Evolutionary conservation across 2,113 vertebrate genomes (phyloP), one percentile per base, ranked within the genome.

Genomic region (Columba livia): DNA sequence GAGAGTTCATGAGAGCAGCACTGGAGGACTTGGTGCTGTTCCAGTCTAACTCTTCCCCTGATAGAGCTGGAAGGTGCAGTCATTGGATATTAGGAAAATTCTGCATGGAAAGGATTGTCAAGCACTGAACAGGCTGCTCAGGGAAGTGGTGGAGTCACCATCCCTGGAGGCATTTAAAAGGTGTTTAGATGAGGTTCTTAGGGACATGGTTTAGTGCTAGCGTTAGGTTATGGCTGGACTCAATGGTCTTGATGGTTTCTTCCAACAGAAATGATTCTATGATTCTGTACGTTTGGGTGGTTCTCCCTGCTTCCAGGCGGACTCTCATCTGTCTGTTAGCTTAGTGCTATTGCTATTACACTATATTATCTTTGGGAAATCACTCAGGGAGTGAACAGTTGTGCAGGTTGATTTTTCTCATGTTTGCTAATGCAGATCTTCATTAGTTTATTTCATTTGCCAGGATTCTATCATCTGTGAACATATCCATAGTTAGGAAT

Each of bases 281-380:
- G 9, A 17, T 73, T 65, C 3, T 9, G 2, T 31, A 11, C 5
- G 57, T 57, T 53, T 34, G 32, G 26, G 57, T 69, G 24, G 3
- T 15, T 60, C 29, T 89, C 15, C 24, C 50, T 61, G 36, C 51
- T 42, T 58, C 42, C 9, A 31, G 5, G 19, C 3, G 40, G 20
- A 2, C 44, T 67, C 9, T 47, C 24, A 2, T 53, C 18, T 51
- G 15, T 15, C 12, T 36, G 32, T 12, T 56, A 28, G 12, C 44
- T 54, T 26, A 72, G n/a, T 44, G 65, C 31, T 66, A 2, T 32
- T 36, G 58, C 42, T 51, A 29, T 21, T n/a, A 56, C 8, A 1
- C 16, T 48, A 1, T 2, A 1, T 17, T 11, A 1, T 14, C 42
- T 3, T 32, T 2, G 26, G 21, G 40, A 36, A 36, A 13, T 3